A percentile compares a stretch with the other conserved stretches of the same genome.
These are phyloP conservation scores for Hypotaenidia philippensis DNA, from an alignment of 2,797 vertebrate species.

Conservation along the genomic window DNA sequence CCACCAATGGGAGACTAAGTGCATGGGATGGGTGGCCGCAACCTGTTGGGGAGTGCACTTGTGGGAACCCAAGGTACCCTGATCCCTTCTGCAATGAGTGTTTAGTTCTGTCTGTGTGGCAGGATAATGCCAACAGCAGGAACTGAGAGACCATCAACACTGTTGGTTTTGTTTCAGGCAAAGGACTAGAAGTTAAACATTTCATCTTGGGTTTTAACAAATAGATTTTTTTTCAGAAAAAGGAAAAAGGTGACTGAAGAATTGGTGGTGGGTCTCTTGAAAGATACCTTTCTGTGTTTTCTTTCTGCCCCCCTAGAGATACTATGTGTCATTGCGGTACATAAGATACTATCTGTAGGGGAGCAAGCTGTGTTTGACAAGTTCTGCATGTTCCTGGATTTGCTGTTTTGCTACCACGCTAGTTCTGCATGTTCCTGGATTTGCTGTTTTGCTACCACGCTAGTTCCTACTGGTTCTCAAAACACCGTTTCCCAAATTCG, in stretches of 20 bases:
- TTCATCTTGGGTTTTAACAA: background rate
- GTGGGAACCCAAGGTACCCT: background rate
- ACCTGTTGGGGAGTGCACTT: accelerated
- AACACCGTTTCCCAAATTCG: background rate
- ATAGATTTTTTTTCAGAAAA: background rate
- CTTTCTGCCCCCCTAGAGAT: background rate
- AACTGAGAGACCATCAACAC: background rate
- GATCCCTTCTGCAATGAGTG: background rate
- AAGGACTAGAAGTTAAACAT: background rate
- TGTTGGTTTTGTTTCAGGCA: background rate
- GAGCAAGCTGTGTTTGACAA: background rate
- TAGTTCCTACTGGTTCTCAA: background rate
- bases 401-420: background rate
- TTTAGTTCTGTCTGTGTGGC: background rate
- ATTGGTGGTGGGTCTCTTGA: background rate
- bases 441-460: background rate
- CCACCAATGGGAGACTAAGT: accelerated
- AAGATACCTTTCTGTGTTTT: background rate
- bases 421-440: background rate
- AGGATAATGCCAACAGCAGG: background rate
- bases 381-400: background rate
- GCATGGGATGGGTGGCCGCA: accelerated
- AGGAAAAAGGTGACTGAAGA: background rate
- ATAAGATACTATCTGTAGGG: background rate
- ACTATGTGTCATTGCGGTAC: background rate